These are phyloP conservation scores for Liasis olivaceus DNA, from an alignment of 2,797 vertebrate genomes.

Conservation along the genomic window DNA sequence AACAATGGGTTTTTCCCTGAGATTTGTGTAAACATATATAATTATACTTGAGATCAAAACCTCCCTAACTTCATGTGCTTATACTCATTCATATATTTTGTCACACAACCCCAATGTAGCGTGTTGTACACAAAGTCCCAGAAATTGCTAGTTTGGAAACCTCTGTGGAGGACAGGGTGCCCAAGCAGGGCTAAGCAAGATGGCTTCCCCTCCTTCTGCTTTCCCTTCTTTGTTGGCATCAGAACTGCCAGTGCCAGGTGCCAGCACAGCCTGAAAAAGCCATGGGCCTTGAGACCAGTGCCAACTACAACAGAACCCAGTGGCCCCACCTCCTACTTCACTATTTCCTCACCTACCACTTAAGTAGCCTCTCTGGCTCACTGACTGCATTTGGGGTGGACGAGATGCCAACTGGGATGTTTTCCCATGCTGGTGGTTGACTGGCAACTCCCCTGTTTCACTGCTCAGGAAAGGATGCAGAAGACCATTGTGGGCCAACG, in stretches of 20 bases:
- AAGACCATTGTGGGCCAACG: constrained; percentile 27
- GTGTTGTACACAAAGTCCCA: background rate
- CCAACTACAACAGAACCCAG: background rate
- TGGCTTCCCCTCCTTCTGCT: background rate
- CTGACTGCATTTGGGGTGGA: background rate
- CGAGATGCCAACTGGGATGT: background rate
- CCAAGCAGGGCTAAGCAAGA: background rate
- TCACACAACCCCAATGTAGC: background rate
- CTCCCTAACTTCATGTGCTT: background rate
- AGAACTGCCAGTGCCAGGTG: background rate
- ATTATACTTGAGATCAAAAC: background rate
- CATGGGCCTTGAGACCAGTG: background rate
- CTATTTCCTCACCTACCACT: background rate
- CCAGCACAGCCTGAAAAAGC: background rate
- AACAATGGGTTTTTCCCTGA: background rate
- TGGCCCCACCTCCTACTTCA: background rate
- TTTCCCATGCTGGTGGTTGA: constrained; percentile 10
- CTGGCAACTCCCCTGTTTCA: constrained; percentile 16
- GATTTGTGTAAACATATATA: background rate
- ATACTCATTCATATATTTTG: background rate
- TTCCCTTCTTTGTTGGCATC: background rate
- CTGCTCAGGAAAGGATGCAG: constrained; percentile 10
- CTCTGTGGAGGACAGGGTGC: background rate
- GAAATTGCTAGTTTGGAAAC: background rate
- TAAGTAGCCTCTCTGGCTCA: background rate